Base-by-base conservation (phyloP, 2,797 vertebrate species). In the Epinephelus awoara region DNA sequence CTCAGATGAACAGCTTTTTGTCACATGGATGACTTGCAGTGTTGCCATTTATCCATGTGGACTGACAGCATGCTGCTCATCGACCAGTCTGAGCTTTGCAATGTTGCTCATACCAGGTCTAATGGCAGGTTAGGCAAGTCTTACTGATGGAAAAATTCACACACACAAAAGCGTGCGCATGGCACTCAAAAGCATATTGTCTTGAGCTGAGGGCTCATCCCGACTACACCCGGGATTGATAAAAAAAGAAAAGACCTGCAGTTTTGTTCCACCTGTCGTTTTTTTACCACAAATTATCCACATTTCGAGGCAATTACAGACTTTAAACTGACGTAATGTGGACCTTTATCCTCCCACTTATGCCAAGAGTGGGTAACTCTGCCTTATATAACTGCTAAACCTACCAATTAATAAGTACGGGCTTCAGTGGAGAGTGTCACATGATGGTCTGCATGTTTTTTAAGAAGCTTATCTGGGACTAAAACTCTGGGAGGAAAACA, bases 401-500 rank as follows among this genome's bases (percentile, higher is more conserved):
- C 50, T 5, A 10, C 57, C 21, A 49, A 47, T 70, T 21, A 73
- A 68, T 76, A 47, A 64, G 29, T 63, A 4, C 23, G 49, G 3
- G 44, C 72, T 75, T 72, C 47, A 59, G 46, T 13, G 42, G 47
- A 27, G 52, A 50, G 40, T 1, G 7, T 85, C 82, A 55, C 85
- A 61, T 84, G 85, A 71, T 38, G 23, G 19, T 34, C 56, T 83
- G 79, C 51, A 17, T 68, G 73, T 46, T 69, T 79, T 73, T 67
- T 75, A 74, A 80, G 80, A 68, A 77, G 80, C 84, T 88, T 80
- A 69, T 40, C 58, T 13, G 3, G 52, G 38, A 49, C 57, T 44
- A 11, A 52, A 77, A 52, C 44, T 69, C 46, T n/a, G n/a, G 1
- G 50, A 71, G 21, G 23, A 46, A 82, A 71, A 38, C 13, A 12